Conservation (phyloP, 2,797 vertebrate genomes). For the Helostoma temminkii region DNA sequence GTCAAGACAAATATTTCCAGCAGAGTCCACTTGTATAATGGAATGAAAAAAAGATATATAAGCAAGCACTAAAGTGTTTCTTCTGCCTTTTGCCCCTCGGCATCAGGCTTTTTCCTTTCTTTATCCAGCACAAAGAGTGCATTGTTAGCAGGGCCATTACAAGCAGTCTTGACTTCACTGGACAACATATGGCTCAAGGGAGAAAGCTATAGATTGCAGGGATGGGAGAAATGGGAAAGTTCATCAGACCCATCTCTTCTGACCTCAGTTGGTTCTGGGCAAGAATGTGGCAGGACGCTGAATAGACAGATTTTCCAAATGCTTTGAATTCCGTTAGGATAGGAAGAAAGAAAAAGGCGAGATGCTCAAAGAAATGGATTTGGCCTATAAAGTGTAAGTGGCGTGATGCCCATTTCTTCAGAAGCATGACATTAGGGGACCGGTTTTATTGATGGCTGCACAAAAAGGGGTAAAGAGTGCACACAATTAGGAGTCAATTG, state of each 20-base stretch:
- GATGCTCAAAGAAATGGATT: conserved; percentile 92
- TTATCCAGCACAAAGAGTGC: conserved; percentile 96
- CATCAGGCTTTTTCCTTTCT: conserved; percentile 90
- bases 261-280: conserved; percentile 84
- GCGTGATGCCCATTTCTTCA: conserved; percentile 90
- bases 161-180: conserved; percentile 86
- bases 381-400: conserved; percentile 91
- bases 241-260: conserved; percentile 94
- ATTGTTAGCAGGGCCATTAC: conserved; percentile 97
- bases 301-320: conserved; percentile 99
- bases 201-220: conserved; percentile 92
- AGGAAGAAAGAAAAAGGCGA: conserved; percentile 80
- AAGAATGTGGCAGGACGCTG: conserved; percentile 87
- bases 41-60: conserved; percentile 76
- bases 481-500: conserved; percentile 96
- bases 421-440: conserved; percentile 88
- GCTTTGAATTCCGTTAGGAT: conserved; percentile 97
- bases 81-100: conserved; percentile 84
- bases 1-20: conserved; percentile 93
- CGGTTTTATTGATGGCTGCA: conserved; percentile 88
- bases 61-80: conserved; percentile 87
- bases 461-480: conserved; percentile 83
- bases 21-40: conserved; percentile 88
- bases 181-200: conserved; percentile 91
- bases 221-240: conserved; percentile 83